Evolutionary conservation across 2,888 invertebrate genomes (phyloP).

Genomic region (Neuroscelio doddi): DNA sequence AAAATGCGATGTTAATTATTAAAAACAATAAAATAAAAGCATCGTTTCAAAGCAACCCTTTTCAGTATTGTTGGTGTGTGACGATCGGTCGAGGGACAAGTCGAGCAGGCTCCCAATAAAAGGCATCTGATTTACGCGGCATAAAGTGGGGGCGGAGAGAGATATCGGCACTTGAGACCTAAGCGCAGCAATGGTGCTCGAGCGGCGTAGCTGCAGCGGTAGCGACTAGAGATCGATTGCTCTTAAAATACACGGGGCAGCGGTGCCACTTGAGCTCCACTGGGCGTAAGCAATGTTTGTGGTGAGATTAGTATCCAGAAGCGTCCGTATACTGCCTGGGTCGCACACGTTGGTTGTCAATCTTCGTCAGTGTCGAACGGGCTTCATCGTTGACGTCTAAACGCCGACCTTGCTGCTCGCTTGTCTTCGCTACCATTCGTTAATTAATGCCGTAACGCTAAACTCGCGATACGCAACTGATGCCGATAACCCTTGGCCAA

Average conservation of each 20-base stretch:
- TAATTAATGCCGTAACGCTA: slow-evolving; percentile 59
- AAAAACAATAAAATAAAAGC: too few species aligned
- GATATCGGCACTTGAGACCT: background rate
- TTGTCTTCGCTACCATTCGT: slow-evolving; percentile 63
- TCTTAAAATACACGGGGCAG: slow-evolving; percentile 32
- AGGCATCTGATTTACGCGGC: slow-evolving; percentile 6
- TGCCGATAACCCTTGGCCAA: slow-evolving; percentile 40
- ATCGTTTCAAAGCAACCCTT: too few species aligned
- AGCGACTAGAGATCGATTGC: slow-evolving; percentile 25
- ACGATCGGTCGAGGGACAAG: too few species aligned
- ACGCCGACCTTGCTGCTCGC: slow-evolving; percentile 62
- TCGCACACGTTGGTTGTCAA: slow-evolving; percentile 69
- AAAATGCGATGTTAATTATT: too few species aligned
- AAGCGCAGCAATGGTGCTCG: slow-evolving; percentile 8
- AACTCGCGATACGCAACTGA: slow-evolving; percentile 42
- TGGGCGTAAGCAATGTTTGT: slow-evolving; percentile 65
- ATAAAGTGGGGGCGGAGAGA: background rate
- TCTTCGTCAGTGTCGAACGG: slow-evolving; percentile 51
- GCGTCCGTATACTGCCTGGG: slow-evolving; percentile 65
- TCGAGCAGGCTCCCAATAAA: background rate
- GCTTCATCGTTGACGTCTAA: slow-evolving; percentile 43
- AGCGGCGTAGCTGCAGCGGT: slow-evolving; percentile 8
- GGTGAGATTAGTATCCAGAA: slow-evolving; percentile 69
- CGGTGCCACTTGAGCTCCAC: slow-evolving; percentile 57
- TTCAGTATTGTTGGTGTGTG: too few species aligned